These are phyloP conservation scores for Leptinotarsa rubiginosa DNA, from an alignment of 2,888 invertebrate species.

Conservation along the genomic window DNA sequence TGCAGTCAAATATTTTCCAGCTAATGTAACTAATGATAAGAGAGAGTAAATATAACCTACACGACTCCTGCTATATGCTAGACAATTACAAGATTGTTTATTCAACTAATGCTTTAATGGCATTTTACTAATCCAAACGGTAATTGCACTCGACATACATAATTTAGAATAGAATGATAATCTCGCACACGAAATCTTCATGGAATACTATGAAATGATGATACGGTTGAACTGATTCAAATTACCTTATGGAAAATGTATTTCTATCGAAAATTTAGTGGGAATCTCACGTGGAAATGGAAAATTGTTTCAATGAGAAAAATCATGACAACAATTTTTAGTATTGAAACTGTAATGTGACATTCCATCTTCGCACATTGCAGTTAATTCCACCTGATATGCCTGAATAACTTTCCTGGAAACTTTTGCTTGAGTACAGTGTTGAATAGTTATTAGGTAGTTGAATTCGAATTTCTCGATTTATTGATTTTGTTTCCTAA, in stretches of 20 bases:
- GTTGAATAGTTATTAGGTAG: too few species aligned
- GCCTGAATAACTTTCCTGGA: too few species aligned
- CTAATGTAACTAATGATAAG: neutral
- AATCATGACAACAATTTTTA: too few species aligned
- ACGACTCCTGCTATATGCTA: neutral
- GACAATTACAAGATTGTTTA: constrained; percentile 3
- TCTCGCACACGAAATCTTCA: neutral
- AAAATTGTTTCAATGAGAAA: too few species aligned
- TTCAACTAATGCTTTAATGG: constrained; percentile 1
- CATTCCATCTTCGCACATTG: too few species aligned
- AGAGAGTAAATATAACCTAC: neutral
- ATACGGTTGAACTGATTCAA: neutral
- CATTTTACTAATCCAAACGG: neutral
- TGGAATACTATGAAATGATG: neutral
- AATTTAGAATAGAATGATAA: neutral
- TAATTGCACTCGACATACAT: neutral
- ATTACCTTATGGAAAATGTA: neutral
- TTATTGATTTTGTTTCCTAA: too few species aligned
- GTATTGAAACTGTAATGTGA: too few species aligned
- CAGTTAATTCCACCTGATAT: too few species aligned
- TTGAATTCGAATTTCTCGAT: too few species aligned
- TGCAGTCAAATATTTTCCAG: neutral
- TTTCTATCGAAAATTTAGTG: too few species aligned
- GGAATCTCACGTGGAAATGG: too few species aligned
- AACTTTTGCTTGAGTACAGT: too few species aligned